Base-by-base conservation (phyloP, 2,113 vertebrate species). In the Leucosticte australis region DNA sequence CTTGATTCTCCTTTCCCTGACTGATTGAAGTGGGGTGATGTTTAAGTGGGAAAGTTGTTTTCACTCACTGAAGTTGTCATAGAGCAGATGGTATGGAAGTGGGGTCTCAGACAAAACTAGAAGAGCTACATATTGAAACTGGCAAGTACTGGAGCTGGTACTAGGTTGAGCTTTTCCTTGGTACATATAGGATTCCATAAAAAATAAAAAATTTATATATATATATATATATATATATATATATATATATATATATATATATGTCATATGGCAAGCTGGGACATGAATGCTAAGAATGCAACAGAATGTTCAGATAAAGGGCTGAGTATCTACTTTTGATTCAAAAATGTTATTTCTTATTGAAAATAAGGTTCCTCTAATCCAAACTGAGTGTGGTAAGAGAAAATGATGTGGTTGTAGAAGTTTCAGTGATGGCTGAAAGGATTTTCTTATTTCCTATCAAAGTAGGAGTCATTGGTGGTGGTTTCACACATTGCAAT, bases 121-220 rank as follows among this genome's bases (percentile, higher is more conserved):
- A 20, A 63, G 23, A 1, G 0, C 8, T 53, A 49, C 1, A 0
- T 18, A 27, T 53, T 53, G 53, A 31, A 80, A 42, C 17, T 17
- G 24, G 8, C 8, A 39, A 33, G 31, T 10, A 53, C 11, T 23
- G 20, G 20, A 89, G 17, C 12, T 63, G 39, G 6, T 31, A 71
- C 18, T 31, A 67, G 14, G 22, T 62, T 52, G 28, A 83, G 30
- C 15, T 73, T 44, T 63, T 80, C 28, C 27, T 80, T 63, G 12
- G 21, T 53, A 10, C 15, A 7, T 37, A 8, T 47, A 59, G 42
- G 55, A 53, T 62, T 69, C 22, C 33, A 28, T 23, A 24, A 7
- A 63, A 49, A 49, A 41, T 41, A 42, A 52, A 17, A 52, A 28
- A 16, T 28, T 14, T 22, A 52, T 16, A 31, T n/a, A 11, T 23